These are phyloP conservation scores for Drosophila repleta DNA, from an alignment of 1,140 invertebrate species.

Conservation along the genomic window DNA sequence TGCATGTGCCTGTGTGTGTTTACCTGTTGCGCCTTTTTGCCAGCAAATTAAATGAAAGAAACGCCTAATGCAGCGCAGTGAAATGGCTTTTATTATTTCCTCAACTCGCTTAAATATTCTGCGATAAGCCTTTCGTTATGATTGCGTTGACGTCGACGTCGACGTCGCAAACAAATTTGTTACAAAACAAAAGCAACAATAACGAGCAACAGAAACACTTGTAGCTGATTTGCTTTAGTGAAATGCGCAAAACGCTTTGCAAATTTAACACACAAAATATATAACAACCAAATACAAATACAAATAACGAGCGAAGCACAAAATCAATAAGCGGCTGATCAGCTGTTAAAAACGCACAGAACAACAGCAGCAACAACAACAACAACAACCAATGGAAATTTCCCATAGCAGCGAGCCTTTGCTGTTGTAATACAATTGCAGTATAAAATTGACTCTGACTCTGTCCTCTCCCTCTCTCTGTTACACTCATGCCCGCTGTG, in stretches of 20 bases:
- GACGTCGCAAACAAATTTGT: conserved; percentile 37
- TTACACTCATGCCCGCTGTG: conserved; percentile 3
- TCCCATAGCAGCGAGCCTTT: conserved; percentile 58
- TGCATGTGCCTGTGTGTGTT: conserved; percentile 31
- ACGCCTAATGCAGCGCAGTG: conserved; percentile 9
- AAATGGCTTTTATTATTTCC: conserved; percentile 15
- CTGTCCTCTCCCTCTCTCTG: conserved; percentile 33
- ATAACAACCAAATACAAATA: conserved; percentile 13
- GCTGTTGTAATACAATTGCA: conserved; percentile 53
- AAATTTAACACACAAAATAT: conserved; percentile 14
- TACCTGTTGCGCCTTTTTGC: conserved; percentile 55
- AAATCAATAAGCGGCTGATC: conserved; percentile 67
- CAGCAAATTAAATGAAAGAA: conserved; percentile 23
- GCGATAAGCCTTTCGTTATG: conserved; percentile 63
- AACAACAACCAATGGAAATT: conserved; percentile 60
- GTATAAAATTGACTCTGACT: conserved; percentile 36
- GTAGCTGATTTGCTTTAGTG: conserved; percentile 21
- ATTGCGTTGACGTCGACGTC: conserved; percentile 22
- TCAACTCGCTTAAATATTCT: conserved; percentile 36
- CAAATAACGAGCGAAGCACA: conserved; percentile 36
- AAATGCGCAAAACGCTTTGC: conserved; percentile 40
- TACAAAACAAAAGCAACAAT: conserved; percentile 45
- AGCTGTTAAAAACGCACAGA: conserved; percentile 64
- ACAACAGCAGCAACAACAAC: conserved; percentile 37
- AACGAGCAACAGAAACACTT: conserved; percentile 17